Conservation (phyloP, 1,140 invertebrate genomes). For the Drosophila bifasciata region DNA sequence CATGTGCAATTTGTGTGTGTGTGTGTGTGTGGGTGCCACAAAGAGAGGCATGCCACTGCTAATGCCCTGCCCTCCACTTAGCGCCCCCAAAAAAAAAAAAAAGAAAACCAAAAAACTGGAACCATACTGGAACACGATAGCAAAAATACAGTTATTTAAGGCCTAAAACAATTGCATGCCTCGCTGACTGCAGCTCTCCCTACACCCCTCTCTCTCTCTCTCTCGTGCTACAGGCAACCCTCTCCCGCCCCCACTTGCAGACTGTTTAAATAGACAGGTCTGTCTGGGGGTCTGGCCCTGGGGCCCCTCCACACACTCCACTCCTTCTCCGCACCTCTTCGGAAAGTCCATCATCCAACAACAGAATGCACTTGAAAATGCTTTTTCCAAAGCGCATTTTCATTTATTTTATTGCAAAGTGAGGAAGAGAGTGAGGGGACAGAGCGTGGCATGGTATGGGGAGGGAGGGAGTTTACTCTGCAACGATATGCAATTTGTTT, state of each 20-base stretch:
- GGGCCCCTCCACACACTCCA: constrained; percentile 6
- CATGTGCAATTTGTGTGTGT: constrained; percentile 43
- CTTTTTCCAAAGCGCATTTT: constrained; percentile 67
- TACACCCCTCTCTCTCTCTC: constrained; percentile 4
- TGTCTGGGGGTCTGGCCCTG: constrained; percentile 50
- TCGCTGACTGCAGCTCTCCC: constrained; percentile 44
- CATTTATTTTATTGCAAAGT: constrained; percentile 66
- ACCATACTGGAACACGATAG: constrained; percentile 45
- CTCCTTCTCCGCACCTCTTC: background rate
- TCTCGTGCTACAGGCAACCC: background rate
- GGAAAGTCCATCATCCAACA: background rate
- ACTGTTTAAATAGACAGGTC: constrained; percentile 68
- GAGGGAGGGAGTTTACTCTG: constrained; percentile 17
- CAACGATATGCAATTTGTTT: constrained; percentile 74
- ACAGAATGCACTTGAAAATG: constrained; percentile 65
- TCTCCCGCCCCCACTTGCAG: constrained; percentile 4
- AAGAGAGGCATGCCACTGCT: background rate
- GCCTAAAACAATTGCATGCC: constrained; percentile 74
- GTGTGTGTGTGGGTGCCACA: background rate
- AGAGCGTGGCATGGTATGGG: constrained; percentile 10
- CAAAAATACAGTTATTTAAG: constrained; percentile 70
- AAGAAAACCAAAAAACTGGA: constrained; percentile 19
- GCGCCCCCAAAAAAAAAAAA: constrained; percentile 43
- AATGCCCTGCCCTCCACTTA: constrained; percentile 19
- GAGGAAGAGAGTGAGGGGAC: too few relatives aligned